Base-by-base conservation (phyloP, 37 sponge, comb jelly and placozoan genomes). In the Oopsacas minuta region DNA sequence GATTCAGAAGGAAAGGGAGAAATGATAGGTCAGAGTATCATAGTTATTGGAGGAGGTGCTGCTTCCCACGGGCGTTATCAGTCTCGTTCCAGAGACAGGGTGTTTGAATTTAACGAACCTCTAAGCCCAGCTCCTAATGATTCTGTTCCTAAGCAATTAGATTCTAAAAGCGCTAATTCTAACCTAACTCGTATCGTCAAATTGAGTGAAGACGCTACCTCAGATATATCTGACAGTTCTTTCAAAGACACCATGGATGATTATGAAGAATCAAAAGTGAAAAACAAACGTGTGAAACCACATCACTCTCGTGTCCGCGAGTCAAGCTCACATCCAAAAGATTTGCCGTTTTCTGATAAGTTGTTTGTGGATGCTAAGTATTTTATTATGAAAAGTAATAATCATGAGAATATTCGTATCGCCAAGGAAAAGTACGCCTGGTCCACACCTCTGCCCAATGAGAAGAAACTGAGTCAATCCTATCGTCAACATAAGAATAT, bases 331-430 rank as follows among this genome's bases (percentile, higher is more conserved):
- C 75, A 61, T 12, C 75, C 75, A n/a, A 61, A 61, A 61, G 75
- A 61, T 61, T 61, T 61, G 75, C 28, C 75, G 30, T 61, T 61
- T 61, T 61, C 75, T 61, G 92, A 91, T 86, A 95, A 91, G 84
- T 82, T 95, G 34, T 95, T 95, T 83, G 86, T 36, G 37, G 91
- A 95, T 85, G 91, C 97, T 8, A 84, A 94, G 3, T 97, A 97
- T 83, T 97, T 96, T 89, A 89, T 96, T 36, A 96, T 96, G 25
- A 97, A 97, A 88, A 97, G 97, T 61, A 97, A 94, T 89, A 97
- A 97, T 84, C 87, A 86, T 89, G 97, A 97, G 36, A 97, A 97
- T 81, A 86, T 97, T 10, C 88, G 90, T 38, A 92, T 97, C 1
- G 95, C 97, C 83, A 97, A 94, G 86, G 88, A 83, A 35, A 88